These are phyloP conservation scores for Chloroceryle amazona DNA, from an alignment of 2,797 vertebrate genomes.

Conservation along the genomic window DNA sequence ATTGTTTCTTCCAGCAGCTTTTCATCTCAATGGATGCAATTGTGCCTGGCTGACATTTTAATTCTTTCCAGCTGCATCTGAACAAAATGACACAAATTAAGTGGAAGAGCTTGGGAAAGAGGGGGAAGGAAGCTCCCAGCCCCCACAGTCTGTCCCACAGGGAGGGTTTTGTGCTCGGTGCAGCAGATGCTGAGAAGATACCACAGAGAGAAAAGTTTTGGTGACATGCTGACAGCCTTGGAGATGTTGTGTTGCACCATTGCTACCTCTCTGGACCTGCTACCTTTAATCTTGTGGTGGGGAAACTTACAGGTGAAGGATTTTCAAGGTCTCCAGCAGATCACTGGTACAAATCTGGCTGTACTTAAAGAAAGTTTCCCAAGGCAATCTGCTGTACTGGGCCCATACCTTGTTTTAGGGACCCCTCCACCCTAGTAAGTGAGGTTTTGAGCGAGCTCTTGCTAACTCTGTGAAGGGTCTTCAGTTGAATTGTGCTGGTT, in stretches of 20 bases:
- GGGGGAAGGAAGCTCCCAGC: neutral
- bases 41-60: slow-evolving; percentile 71
- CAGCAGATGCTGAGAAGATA: slow-evolving; percentile 12
- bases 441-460: neutral
- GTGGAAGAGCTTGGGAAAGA: slow-evolving; percentile 43
- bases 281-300: rapidly evolving
- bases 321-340: neutral
- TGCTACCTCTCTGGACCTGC: neutral
- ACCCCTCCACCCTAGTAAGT: neutral
- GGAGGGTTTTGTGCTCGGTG: neutral
- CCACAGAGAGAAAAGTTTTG: neutral
- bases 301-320: neutral
- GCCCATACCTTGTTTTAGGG: neutral
- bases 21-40: slow-evolving; percentile 71
- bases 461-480: neutral
- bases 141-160: neutral
- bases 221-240: rapidly evolving
- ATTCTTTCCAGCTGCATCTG: slow-evolving; percentile 73
- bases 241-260: neutral
- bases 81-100: slow-evolving; percentile 66
- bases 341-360: neutral
- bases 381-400: neutral
- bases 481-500: neutral
- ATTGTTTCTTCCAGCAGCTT: slow-evolving; percentile 69
- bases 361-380: neutral